phyloP scores from a whole-genome alignment of 35 echinoderm and acorn worm genomes.

The Eucidaris tribuloides region DNA sequence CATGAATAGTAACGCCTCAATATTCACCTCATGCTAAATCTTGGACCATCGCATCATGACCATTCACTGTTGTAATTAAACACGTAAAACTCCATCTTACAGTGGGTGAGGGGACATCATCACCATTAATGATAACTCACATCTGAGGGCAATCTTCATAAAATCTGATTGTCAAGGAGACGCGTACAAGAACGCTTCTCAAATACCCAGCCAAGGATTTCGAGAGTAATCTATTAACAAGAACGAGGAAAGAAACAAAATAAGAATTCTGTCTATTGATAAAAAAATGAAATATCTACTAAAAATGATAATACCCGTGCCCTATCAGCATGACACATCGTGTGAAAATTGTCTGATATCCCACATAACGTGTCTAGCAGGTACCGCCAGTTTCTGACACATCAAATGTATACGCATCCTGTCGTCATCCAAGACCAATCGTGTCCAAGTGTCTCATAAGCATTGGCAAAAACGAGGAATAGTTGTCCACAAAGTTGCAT shows the following conservation, averaged over 20 bases:
- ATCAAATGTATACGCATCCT: no score
- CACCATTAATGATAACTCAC: slow-evolving; percentile 64
- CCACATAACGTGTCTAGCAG: background rate
- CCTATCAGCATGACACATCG: background rate
- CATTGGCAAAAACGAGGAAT: no score
- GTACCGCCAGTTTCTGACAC: no score
- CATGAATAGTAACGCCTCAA: background rate
- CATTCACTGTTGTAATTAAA: background rate
- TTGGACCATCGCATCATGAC: no score
- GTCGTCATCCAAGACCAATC: no score
- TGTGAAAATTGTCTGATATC: background rate
- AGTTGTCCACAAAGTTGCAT: no score
- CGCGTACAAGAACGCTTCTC: slow-evolving; percentile 27
- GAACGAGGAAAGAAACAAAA: background rate
- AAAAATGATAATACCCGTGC: background rate
- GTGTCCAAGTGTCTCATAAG: no score
- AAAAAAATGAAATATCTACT: background rate
- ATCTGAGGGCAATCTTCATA: slow-evolving; percentile 60
- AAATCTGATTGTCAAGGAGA: slow-evolving; percentile 47
- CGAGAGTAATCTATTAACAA: slow-evolving; percentile 4
- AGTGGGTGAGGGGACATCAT: slow-evolving; percentile 37
- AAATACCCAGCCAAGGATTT: slow-evolving; percentile 35
- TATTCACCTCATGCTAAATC: no score
- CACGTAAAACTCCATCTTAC: slow-evolving; percentile 37
- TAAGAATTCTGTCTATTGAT: background rate